A percentile compares a stretch with the other conserved stretches of the same genome.
Evolutionary conservation across 2,888 invertebrate genomes (phyloP).

Genomic region (Paralinhomoeus sp.): DNA sequence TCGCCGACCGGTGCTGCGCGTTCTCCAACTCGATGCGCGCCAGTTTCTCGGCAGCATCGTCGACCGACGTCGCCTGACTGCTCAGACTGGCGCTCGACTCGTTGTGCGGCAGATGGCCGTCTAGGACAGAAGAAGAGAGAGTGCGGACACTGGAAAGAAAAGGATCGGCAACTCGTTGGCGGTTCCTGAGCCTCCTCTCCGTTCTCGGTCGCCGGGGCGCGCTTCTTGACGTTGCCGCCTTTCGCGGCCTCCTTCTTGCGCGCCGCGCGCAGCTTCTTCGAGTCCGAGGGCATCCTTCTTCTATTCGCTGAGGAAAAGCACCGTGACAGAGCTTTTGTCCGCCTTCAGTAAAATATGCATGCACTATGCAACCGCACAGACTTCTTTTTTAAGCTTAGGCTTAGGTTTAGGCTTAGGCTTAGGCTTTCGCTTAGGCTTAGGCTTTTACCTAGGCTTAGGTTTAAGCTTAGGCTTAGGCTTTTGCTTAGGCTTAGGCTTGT

Average conservation of each 20-base stretch:
- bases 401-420: too few species aligned
- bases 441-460: too few species aligned
- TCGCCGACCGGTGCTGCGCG: slow-evolving; percentile 74
- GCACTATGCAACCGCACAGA: too few species aligned
- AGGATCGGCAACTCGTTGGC: neutral
- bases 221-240: slow-evolving; percentile 27
- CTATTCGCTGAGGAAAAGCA: too few species aligned
- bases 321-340: too few species aligned
- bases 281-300: slow-evolving; percentile 91
- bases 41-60: slow-evolving; percentile 18
- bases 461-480: too few species aligned
- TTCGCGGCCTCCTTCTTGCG: slow-evolving; percentile 86
- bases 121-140: neutral
- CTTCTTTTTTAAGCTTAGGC: too few species aligned
- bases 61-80: slow-evolving; percentile 5
- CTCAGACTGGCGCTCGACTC: neutral
- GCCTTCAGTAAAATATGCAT: too few species aligned
- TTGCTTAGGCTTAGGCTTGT: too few species aligned
- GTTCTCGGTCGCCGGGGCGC: neutral
- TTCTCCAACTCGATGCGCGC: slow-evolving; percentile 46
- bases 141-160: neutral
- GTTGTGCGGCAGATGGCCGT: neutral
- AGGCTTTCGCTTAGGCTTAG: too few species aligned
- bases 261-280: slow-evolving; percentile 82
- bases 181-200: neutral